Evolutionary conservation across 2,797 vertebrate genomes (phyloP).

Genomic region (Brachyrhaphis roseni): DNA sequence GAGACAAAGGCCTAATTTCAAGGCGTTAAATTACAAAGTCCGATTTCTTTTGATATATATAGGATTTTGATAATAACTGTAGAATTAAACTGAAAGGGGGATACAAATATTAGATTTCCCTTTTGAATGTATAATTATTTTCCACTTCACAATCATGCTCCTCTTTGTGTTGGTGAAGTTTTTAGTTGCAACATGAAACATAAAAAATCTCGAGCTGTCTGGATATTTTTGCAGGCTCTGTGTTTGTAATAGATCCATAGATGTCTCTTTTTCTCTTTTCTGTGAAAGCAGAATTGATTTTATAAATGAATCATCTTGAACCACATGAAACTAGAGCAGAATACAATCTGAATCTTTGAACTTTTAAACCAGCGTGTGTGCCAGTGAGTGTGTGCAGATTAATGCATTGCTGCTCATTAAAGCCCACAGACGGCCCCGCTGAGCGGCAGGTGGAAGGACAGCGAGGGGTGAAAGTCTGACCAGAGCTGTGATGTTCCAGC

Average conservation of each 20-base stretch:
- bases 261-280: background rate
- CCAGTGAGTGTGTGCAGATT: background rate
- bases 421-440: conserved; percentile 55
- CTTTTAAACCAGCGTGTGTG: background rate
- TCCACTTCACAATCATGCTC: no score
- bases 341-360: background rate
- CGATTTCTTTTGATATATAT: no score
- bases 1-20: no score
- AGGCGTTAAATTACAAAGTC: no score
- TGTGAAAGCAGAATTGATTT: background rate
- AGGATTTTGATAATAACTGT: no score
- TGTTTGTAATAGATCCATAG: background rate
- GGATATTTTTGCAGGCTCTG: background rate
- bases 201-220: background rate
- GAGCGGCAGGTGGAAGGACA: conserved; percentile 62
- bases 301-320: background rate
- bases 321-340: background rate
- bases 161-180: background rate
- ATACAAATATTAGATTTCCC: background rate
- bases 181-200: background rate
- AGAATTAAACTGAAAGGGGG: background rate
- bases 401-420: background rate
- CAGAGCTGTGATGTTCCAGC: conserved; percentile 17
- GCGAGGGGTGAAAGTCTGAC: conserved; percentile 51
- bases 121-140: no score